Evolutionary conservation across 2,888 invertebrate genomes (phyloP).

Genomic region (Andrena marginata): DNA sequence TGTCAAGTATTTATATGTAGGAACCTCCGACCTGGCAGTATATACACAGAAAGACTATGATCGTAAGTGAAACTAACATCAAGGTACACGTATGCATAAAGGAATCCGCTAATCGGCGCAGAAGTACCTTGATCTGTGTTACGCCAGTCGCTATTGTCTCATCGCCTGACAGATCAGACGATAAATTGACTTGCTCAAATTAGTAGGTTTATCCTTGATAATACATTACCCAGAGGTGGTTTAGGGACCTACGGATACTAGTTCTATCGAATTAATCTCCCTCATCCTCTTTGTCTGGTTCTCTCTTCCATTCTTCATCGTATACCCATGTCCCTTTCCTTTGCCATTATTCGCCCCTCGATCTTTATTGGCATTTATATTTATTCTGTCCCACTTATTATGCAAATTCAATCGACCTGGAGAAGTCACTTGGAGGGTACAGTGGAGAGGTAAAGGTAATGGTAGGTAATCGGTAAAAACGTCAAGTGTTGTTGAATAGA

Average conservation of each 20-base stretch:
- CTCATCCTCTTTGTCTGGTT: constrained; percentile 5
- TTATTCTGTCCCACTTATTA: constrained; percentile 30
- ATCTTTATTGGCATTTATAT: not conserved
- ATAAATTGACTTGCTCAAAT: constrained; percentile 67
- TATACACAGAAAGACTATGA: constrained; percentile 20
- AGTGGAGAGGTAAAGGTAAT: not conserved
- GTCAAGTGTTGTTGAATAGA: constrained; percentile 7
- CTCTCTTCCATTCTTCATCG: not conserved
- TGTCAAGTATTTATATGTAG: too few relatives aligned
- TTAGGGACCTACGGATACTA: constrained; percentile 43
- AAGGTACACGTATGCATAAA: constrained; percentile 14
- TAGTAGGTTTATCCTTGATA: constrained; percentile 63
- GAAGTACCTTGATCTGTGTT: constrained; percentile 43
- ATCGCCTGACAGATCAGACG: constrained; percentile 48
- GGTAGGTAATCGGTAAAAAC: constrained; percentile 37
- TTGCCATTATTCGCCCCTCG: not conserved
- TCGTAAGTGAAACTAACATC: constrained; percentile 17
- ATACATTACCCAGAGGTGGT: constrained; percentile 58
- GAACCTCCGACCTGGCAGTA: not conserved
- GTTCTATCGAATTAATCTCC: constrained; percentile 59
- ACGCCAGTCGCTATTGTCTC: constrained; percentile 32
- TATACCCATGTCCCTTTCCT: not conserved
- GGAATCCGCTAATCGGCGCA: constrained; percentile 40
- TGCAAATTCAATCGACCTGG: constrained; percentile 38
- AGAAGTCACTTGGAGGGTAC: constrained; percentile 13